Conservation (phyloP, 2,888 invertebrate genomes). For the Agrochola lota region DNA sequence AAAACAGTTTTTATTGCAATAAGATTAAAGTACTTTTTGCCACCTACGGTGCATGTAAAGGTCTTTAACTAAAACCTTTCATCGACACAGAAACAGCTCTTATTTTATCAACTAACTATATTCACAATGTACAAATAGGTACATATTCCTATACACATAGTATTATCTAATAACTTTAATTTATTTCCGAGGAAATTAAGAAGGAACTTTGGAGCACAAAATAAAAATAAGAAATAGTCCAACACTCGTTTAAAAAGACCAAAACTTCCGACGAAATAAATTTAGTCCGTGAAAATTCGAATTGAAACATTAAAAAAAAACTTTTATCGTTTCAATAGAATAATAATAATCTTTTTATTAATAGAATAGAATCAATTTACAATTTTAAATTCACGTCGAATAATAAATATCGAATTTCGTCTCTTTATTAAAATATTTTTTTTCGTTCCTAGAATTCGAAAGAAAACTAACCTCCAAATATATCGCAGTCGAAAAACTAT, state of each 20-base stretch:
- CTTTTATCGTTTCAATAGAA: slow-evolving; percentile 35
- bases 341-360: slow-evolving; percentile 42
- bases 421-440: slow-evolving; percentile 1
- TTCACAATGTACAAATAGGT: slow-evolving; percentile 64
- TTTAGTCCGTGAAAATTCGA: slow-evolving; percentile 33
- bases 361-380: slow-evolving; percentile 53
- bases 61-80: slow-evolving; percentile 7
- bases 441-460: slow-evolving; percentile 33
- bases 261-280: slow-evolving; percentile 33
- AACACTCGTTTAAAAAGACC: slow-evolving; percentile 54
- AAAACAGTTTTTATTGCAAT: not conserved
- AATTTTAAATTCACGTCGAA: slow-evolving; percentile 37
- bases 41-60: too few species aligned
- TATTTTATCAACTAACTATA: slow-evolving; percentile 55
- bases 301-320: slow-evolving; percentile 22
- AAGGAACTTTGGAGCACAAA: slow-evolving; percentile 84
- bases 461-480: slow-evolving; percentile 36
- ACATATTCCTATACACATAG: slow-evolving; percentile 58
- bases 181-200: slow-evolving; percentile 73
- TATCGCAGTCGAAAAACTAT: slow-evolving; percentile 62
- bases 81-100: slow-evolving; percentile 53
- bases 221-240: slow-evolving; percentile 66
- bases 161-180: slow-evolving; percentile 58
- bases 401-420: slow-evolving; percentile 30
- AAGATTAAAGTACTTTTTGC: slow-evolving; percentile 3